phyloP scores from a whole-genome alignment of 1,140 invertebrate species.

The Popillia japonica region DNA sequence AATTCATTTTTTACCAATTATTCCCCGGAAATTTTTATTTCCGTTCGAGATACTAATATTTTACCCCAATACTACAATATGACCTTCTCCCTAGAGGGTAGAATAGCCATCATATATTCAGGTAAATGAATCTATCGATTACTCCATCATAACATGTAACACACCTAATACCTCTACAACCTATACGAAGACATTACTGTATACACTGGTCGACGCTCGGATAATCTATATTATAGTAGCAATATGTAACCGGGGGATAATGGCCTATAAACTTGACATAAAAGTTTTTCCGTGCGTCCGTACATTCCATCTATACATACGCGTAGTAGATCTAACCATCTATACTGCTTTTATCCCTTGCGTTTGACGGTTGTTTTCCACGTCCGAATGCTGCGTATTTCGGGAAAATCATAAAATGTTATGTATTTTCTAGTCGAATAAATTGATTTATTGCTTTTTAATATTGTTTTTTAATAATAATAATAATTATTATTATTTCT shows the following conservation, averaged over 20 bases:
- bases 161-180: constrained; percentile 5
- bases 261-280: constrained; percentile 6
- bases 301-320: neutral
- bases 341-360: neutral
- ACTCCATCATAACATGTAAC: neutral
- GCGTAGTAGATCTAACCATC: neutral
- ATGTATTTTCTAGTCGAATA: too few relatives aligned
- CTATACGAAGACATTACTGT: neutral
- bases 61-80: neutral
- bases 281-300: constrained; percentile 1
- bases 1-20: too few relatives aligned
- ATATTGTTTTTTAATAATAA: too few relatives aligned
- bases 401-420: too few relatives aligned
- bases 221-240: constrained; percentile 28
- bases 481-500: too few relatives aligned
- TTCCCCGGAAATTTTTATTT: too few relatives aligned
- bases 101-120: neutral
- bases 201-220: neutral
- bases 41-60: too few relatives aligned
- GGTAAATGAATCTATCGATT: constrained; percentile 24
- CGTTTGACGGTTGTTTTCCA: neutral
- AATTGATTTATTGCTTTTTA: too few relatives aligned
- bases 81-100: neutral
- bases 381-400: too few relatives aligned
- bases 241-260: constrained; percentile 22